Evolutionary conservation across 1,140 invertebrate species (phyloP), one percentile per base, ranked within the genome.

Genomic region (Sycophaga agraensis): DNA sequence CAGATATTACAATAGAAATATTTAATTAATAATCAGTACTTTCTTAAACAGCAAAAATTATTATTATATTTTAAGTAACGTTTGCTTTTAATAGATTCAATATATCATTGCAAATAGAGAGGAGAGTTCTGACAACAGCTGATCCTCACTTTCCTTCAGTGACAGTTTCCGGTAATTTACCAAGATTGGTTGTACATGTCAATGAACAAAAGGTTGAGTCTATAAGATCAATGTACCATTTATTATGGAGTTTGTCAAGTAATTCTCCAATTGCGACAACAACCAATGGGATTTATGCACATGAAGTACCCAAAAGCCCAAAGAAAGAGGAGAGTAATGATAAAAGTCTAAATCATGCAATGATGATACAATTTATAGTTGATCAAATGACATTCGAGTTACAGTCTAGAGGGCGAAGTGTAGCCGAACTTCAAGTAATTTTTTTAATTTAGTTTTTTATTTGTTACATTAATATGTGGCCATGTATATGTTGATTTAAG

Each of bases 331-430:
- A 74, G 11, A 58, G 40, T 49, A 4, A 68, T 45, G 69, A 83
- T 75, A 63, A 79, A 70, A 65, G 75, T 66, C 74, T 84, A 17
- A 82, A 86, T n/a, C 86, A 88, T 62, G 83, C 93, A 1, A 82
- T 96, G 54, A 85, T 94, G 75, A 80, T 94, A 43, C 91, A 96
- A 76, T 96, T 97, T 77, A 87, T 88, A 1, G 88, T 97, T 66
- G 91, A 94, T 69, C 91, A 93, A 70, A 85, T 96, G 83, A 91
- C 91, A 1, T 83, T 96, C 5, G 93, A 96, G 80, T 85, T 90
- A 49, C 89, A 94, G 71, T 93, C 91, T 1, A 79, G 88, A 77
- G 94, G 92, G 21, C 84, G 92, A 57, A 91, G 90, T 75, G 89
- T 95, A 59, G 94, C 89, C 1, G 94, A 97, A 74, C 79, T 97